phyloP scores from a whole-genome alignment of 2,888 invertebrate genomes.

The Carcina quercana region DNA sequence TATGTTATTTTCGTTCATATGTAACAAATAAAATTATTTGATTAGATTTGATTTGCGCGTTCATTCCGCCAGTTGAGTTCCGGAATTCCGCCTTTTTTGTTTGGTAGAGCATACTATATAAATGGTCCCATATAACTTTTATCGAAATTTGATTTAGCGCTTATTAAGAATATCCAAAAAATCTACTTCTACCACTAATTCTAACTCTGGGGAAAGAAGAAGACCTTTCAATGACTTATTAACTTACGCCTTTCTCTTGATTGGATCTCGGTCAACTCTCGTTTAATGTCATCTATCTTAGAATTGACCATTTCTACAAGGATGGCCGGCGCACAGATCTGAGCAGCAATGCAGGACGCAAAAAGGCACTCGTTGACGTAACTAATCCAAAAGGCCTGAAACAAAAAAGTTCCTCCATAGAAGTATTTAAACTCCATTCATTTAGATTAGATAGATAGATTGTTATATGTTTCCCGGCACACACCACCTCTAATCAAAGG shows the following conservation, averaged over 20 bases:
- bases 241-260: neutral
- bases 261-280: neutral
- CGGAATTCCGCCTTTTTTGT: too few relatives aligned
- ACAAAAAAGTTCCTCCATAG: neutral
- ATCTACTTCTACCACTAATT: too few relatives aligned
- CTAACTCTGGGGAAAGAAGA: neutral
- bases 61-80: too few relatives aligned
- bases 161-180: too few relatives aligned
- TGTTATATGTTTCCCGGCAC: neutral
- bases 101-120: too few relatives aligned
- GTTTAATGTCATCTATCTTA: neutral
- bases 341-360: neutral
- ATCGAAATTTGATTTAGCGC: too few relatives aligned
- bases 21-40: too few relatives aligned
- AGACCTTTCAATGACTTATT: neutral
- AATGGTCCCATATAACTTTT: too few relatives aligned
- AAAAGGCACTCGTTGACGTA: neutral
- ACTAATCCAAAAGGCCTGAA: neutral
- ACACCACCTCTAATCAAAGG: too few relatives aligned
- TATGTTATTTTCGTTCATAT: too few relatives aligned
- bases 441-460: neutral
- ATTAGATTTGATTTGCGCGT: too few relatives aligned
- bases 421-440: neutral
- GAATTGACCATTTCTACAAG: constrained; percentile 1
- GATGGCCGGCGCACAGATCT: neutral